Evolutionary conservation across 1,140 invertebrate genomes (phyloP), one percentile per base, ranked within the genome.

Genomic region (Conopomorpha cramerella): DNA sequence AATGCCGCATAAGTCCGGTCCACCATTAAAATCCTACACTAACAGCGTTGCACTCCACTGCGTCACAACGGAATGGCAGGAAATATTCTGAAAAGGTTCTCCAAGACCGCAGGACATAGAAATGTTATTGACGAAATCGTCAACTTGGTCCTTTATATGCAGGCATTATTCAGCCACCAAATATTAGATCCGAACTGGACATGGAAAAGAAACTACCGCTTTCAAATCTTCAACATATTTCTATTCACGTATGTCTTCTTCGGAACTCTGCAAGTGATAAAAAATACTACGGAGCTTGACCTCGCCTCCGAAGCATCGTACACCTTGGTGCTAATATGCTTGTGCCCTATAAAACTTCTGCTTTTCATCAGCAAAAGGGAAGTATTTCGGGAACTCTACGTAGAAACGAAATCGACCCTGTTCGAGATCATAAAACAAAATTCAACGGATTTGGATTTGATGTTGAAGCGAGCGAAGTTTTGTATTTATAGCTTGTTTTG

Each of bases 141-240:
- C n/a, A 36, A 38, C 8, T 16, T 43, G 1, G 48, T 49, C 30
- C 43, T 71, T 16, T 34, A 60, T 16, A 43, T 46, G 15, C 66
- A 71, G 35, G 39, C 46, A 30, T 37, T 58, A 11, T 52, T 64
- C 13, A 62, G 63, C 3, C 57, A 64, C 15, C 60, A 67, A 40
- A 45, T 67, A 11, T 47, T 71, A 26, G 51, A 71, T 36, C 55
- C 61, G 8, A 43, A 45, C 35, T 68, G 62, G 62, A 53, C 49
- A 14, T 68, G 59, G 59, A 54, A 38, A 38, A 59, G 41, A 30
- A 51, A 43, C 39, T 48, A 31, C 12, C 15, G 46, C 2, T 36
- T 54, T 23, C 59, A 66, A 31, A 14, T 68, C 12, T 34, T 57
- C 2, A 48, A 30, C 34, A 17, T 55, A 16, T 19, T 29, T 30